Conservation (phyloP, 1,140 invertebrate genomes). For the Lucilia cuprina region DNA sequence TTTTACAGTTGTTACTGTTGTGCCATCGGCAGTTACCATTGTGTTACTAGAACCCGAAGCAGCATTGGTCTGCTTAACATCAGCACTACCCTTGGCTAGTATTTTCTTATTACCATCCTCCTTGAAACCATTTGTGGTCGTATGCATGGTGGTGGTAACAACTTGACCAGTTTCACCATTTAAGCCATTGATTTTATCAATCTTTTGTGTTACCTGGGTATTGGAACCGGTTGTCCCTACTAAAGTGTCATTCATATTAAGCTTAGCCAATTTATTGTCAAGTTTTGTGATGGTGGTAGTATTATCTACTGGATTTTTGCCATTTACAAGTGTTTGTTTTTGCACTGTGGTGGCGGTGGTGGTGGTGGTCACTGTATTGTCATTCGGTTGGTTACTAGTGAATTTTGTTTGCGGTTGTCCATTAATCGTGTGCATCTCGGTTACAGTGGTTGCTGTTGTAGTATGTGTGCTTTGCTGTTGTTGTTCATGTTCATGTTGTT, state of each 20-base stretch:
- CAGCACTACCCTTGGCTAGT: slow-evolving; percentile 45
- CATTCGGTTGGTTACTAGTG: background rate
- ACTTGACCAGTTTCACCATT: slow-evolving; percentile 18
- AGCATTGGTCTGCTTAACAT: slow-evolving; percentile 46
- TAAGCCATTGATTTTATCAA: background rate
- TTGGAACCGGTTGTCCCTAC: slow-evolving; percentile 9
- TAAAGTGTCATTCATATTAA: slow-evolving; percentile 2
- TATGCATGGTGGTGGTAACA: slow-evolving; percentile 37
- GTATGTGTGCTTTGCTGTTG: slow-evolving; percentile 35
- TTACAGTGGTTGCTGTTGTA: slow-evolving; percentile 40
- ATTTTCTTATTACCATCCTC: slow-evolving; percentile 44
- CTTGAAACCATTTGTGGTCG: slow-evolving; percentile 40
- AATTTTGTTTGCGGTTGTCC: slow-evolving; percentile 35
- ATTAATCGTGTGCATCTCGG: slow-evolving; percentile 42
- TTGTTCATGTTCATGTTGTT: slow-evolving; percentile 42
- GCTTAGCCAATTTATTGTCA: slow-evolving; percentile 9
- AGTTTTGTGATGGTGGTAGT: background rate
- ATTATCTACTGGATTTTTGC: background rate
- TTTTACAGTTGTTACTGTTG: slow-evolving; percentile 46
- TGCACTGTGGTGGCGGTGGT: background rate
- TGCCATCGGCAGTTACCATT: slow-evolving; percentile 49
- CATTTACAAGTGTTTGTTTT: background rate
- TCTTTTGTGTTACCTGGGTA: slow-evolving; percentile 7
- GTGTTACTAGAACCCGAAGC: slow-evolving; percentile 42
- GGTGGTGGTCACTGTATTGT: slow-evolving; percentile 21